phyloP scores from a whole-genome alignment of 1,140 invertebrate genomes.

The Vanessa atalanta region DNA sequence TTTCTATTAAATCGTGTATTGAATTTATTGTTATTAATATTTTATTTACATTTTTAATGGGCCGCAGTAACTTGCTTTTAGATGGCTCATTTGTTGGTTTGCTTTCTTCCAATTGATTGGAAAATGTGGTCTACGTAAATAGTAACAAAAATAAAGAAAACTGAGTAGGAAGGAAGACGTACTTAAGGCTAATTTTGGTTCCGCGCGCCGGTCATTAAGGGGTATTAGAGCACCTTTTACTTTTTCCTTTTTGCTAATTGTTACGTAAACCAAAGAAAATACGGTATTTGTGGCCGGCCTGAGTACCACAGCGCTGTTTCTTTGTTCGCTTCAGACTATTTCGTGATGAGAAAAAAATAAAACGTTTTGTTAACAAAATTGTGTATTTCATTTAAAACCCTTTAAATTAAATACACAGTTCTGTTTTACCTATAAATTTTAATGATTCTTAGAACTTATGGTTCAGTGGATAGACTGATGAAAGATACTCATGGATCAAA shows the following conservation, averaged over 20 bases:
- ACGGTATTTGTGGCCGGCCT: constrained; percentile 17
- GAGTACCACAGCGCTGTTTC: constrained; percentile 3
- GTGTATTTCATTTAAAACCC: too few relatives aligned
- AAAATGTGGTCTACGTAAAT: background rate
- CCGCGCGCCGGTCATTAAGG: constrained; percentile 32
- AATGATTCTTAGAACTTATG: too few relatives aligned
- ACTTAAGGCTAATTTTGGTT: constrained; percentile 41
- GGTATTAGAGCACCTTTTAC: constrained; percentile 40
- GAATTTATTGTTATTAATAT: background rate
- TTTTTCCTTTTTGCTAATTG: constrained; percentile 41
- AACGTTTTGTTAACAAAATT: too few relatives aligned
- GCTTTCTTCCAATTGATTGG: background rate
- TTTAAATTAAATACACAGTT: too few relatives aligned
- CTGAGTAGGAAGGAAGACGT: constrained; percentile 14
- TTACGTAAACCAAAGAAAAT: constrained; percentile 41
- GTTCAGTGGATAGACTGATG: too few relatives aligned
- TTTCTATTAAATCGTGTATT: background rate
- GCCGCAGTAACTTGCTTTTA: background rate
- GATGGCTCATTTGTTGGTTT: background rate
- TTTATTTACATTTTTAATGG: too few relatives aligned
- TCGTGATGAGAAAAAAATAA: background rate
- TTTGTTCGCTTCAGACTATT: constrained; percentile 16
- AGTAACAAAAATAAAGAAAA: constrained; percentile 9
- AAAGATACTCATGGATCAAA: too few relatives aligned
- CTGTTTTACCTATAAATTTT: too few relatives aligned